Evolutionary conservation across 2,797 vertebrate species (phyloP), one percentile per base, ranked within the genome.

Genomic region (Alouatta caraya): DNA sequence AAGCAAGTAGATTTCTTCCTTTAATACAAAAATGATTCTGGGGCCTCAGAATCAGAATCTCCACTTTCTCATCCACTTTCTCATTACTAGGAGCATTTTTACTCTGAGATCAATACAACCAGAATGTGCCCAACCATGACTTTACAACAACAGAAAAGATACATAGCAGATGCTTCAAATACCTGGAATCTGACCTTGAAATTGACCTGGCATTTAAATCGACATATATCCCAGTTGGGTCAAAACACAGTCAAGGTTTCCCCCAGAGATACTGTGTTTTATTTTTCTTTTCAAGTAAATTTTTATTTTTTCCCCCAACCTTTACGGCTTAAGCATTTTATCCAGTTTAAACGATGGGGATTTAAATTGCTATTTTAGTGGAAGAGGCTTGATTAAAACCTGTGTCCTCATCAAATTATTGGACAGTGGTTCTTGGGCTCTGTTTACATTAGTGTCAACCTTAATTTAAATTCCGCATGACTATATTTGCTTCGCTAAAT

Each of bases 391-490:
- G 98, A 99, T 99, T 99, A 99, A 99, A 99, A 98, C 96, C 97
- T 96, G 9, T 97, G 98, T 98, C 98, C 98, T 98, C 98, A 98
- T 99, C 98, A 98, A 97, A 97, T 98, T 98, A 98, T 98, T 98
- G 98, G 98, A 98, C 98, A 98, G 98, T 90, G 97, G 98, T 97
- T 98, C 99, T 98, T 98, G 97, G 97, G 97, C 97, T 97, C 87
- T 99, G 98, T 99, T 99, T 99, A 98, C 98, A 97, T 98, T 99
- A 98, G 98, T 98, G 98, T 98, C 98, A 98, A 98, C 98, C 98
- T 98, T 99, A 98, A 99, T 99, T 99, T 99, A 98, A 99, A 98
- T 99, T 98, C 98, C 81, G 97, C 98, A 98, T 99, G 98, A 99
- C 98, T 98, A 98, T 99, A 98, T 99, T 98, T 98, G 98, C 98